Evolutionary conservation across 2,797 vertebrate species (phyloP).

Genomic region (Tapirus indicus): DNA sequence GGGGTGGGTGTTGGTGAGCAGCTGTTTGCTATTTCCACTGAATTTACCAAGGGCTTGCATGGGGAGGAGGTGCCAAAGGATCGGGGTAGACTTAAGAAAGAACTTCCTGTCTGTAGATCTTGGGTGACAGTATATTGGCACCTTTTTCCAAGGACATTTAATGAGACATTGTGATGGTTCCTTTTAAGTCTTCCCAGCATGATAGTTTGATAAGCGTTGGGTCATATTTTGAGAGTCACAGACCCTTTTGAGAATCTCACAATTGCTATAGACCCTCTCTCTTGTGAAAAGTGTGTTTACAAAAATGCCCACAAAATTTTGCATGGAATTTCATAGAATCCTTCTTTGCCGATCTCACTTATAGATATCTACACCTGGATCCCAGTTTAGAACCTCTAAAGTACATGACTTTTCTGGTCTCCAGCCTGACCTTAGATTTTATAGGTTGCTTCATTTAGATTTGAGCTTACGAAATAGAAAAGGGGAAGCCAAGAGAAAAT

Average conservation of each 20-base stretch:
- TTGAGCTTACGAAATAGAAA: background rate
- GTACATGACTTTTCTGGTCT: background rate
- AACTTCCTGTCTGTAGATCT: conserved; percentile 60
- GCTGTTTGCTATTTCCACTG: conserved; percentile 81
- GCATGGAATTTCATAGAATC: background rate
- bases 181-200: background rate
- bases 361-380: background rate
- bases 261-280: background rate
- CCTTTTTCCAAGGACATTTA: background rate
- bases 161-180: background rate
- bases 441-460: conserved; percentile 41
- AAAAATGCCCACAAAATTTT: background rate
- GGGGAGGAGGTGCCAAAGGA: conserved; percentile 29
- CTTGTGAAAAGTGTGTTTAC: background rate
- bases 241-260: background rate
- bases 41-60: conserved; percentile 75
- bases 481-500: background rate
- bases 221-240: background rate
- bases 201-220: background rate
- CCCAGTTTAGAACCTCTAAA: background rate
- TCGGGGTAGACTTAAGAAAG: conserved; percentile 70
- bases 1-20: conserved; percentile 83
- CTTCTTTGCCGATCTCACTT: background rate
- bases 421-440: conserved; percentile 11
- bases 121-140: background rate